Base-by-base conservation (phyloP, 1,140 invertebrate genomes). In the Metaphire vulgaris region DNA sequence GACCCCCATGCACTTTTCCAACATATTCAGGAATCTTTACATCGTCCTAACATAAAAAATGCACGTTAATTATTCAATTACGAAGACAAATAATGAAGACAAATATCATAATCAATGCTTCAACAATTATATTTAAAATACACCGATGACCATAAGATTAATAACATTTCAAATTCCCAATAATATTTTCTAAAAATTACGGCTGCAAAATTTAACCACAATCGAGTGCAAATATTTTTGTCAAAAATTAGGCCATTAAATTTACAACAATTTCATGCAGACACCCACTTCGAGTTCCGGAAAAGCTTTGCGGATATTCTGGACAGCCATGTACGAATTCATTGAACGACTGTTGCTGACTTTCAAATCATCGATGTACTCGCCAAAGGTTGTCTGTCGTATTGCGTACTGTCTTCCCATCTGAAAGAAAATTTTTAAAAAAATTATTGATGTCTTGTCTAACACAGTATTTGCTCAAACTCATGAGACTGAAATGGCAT, bases 311-410 rank as follows among this genome's bases (percentile, higher is more conserved):
- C 77, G 78, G 34, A 80, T 69, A 76, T 80, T 80, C 74, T 80
- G 80, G 15, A 80, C 80, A 69, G 80, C 80, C 66, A 80, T 29
- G 74, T 80, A 80, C n/a, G 80, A 80, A 69, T 78, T 80, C 56
- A 69, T 30, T 16, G 77, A 64, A 30, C 72, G 41, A 21, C 71
- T 79, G 69, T 80, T 80, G 21, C 76, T 66, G 14, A 31, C 67
- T 67, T 69, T 29, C n/a, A 80, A 64, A 67, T 80, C 79, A 31
- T 76, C 67, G 2, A 80, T 74, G 69, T 80, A 80, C 16, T 76
- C 31, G 32, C 56, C 30, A 79, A 80, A 77, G 15, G 79, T 75
- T 26, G 76, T 80, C 72, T 80, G 69, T 30, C 76, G 64, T 2
- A 80, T 79, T 33, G 26, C 67, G 70, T 80, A 80, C 64, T 79